phyloP scores from a whole-genome alignment of 2,888 invertebrate genomes.

The Cerastis leucographa region DNA sequence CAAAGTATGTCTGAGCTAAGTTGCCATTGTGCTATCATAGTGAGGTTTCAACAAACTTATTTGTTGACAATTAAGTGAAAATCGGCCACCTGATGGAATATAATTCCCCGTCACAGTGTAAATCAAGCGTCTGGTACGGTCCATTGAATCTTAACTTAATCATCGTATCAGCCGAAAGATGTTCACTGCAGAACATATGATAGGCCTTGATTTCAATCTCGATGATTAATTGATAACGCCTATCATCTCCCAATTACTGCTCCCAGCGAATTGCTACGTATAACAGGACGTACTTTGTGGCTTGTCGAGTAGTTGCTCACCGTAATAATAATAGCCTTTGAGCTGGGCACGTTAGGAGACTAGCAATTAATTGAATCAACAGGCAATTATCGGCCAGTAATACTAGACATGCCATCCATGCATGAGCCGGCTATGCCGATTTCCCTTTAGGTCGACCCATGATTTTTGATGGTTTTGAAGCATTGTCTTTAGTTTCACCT shows the following conservation, averaged over 20 bases:
- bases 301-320: neutral
- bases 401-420: neutral
- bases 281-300: slow-evolving; percentile 8
- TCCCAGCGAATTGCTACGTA: slow-evolving; percentile 12
- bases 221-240: neutral
- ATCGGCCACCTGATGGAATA: neutral
- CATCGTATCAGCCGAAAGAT: neutral
- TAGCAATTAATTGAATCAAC: slow-evolving; percentile 57
- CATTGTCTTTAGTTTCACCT: too few relatives aligned
- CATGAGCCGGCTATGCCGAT: neutral
- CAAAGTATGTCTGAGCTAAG: neutral
- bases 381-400: slow-evolving; percentile 36
- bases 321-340: slow-evolving; percentile 38
- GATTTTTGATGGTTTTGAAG: too few relatives aligned
- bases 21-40: too few relatives aligned
- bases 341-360: slow-evolving; percentile 7
- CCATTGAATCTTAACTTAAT: neutral
- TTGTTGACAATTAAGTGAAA: neutral
- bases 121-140: neutral
- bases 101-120: neutral
- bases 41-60: slow-evolving; percentile 3
- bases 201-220: neutral
- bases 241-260: slow-evolving; percentile 13
- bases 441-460: too few relatives aligned
- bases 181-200: neutral